Conservation (phyloP, 2,797 vertebrate genomes). For the Sebastes cheni region DNA sequence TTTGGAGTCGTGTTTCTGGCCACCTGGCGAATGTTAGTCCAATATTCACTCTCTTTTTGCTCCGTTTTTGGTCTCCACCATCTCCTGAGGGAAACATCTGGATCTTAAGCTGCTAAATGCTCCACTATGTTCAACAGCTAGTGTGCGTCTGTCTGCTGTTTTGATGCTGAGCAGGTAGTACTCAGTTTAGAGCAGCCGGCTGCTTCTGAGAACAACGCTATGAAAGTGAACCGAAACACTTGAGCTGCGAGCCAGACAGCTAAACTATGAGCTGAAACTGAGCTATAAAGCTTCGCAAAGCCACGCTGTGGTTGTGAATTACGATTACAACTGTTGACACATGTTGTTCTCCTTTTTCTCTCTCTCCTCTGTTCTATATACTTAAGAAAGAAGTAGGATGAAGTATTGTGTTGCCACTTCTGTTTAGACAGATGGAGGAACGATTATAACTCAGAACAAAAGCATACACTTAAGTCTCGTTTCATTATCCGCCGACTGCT, state of each 20-base stretch:
- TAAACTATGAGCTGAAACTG: background rate
- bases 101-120: background rate
- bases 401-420: background rate
- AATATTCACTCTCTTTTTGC: background rate
- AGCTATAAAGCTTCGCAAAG: background rate
- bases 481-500: slow-evolving; percentile 16
- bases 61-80: background rate
- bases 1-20: background rate
- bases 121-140: background rate
- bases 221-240: background rate
- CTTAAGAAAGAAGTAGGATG: background rate
- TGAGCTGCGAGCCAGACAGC: rapidly evolving
- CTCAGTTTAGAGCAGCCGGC: background rate
- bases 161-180: background rate
- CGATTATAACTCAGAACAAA: background rate
- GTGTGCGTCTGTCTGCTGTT: background rate
- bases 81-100: background rate
- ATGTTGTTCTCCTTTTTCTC: background rate
- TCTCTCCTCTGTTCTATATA: background rate
- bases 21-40: background rate
- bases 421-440: slow-evolving; percentile 28
- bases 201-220: background rate
- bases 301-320: background rate
- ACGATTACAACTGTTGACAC: background rate
- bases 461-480: background rate